Percentiles rank a stretch among this genome's conserved stretches.
phyloP scores from a whole-genome alignment of 30 jellyfish, hydroid and myxozoan species.

The Chrysaora quinquecirrha region DNA sequence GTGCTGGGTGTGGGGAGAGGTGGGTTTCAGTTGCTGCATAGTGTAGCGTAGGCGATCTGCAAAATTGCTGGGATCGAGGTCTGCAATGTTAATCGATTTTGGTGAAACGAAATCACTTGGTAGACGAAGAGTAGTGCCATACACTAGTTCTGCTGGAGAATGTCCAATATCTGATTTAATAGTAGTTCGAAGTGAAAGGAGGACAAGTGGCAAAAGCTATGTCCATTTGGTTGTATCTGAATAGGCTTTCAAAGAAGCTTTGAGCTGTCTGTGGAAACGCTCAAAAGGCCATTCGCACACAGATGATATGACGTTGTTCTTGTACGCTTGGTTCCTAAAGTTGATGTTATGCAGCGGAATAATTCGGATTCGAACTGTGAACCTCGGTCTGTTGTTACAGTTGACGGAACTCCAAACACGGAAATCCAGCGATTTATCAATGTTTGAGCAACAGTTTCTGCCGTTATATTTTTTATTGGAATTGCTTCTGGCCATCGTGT shows the following conservation, averaged over 20 bases:
- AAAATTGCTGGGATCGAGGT: conserved; percentile 12
- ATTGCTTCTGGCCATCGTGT: conserved; percentile 73
- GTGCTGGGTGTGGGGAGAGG: conserved; percentile 13
- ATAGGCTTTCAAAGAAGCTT: conserved; percentile 23
- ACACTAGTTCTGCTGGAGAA: conserved; percentile 41
- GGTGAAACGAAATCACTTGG: conserved; percentile 29
- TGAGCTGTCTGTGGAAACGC: conserved; percentile 52
- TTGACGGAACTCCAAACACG: conserved; percentile 44
- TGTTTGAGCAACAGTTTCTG: conserved; percentile 27
- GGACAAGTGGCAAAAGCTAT: conserved; percentile 35
- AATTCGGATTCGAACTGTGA: conserved; percentile 54
- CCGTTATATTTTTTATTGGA: conserved; percentile 38
- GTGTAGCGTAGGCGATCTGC: conserved; percentile 33
- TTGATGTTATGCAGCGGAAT: neutral
- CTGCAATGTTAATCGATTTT: neutral
- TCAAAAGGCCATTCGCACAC: conserved; percentile 57
- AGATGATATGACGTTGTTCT: conserved; percentile 62
- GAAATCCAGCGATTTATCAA: conserved; percentile 46
- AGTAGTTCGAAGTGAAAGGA: conserved; percentile 39
- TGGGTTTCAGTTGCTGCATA: conserved; percentile 37
- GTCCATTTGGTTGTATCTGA: conserved; percentile 45
- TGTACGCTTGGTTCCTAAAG: conserved; percentile 18
- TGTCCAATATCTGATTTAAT: conserved; percentile 21
- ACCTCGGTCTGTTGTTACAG: conserved; percentile 52
- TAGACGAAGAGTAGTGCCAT: conserved; percentile 20